Percentiles rank a stretch among this genome's conserved stretches.
These are phyloP conservation scores for Bombus huntii DNA, from an alignment of 1,140 invertebrate species.

Conservation along the genomic window DNA sequence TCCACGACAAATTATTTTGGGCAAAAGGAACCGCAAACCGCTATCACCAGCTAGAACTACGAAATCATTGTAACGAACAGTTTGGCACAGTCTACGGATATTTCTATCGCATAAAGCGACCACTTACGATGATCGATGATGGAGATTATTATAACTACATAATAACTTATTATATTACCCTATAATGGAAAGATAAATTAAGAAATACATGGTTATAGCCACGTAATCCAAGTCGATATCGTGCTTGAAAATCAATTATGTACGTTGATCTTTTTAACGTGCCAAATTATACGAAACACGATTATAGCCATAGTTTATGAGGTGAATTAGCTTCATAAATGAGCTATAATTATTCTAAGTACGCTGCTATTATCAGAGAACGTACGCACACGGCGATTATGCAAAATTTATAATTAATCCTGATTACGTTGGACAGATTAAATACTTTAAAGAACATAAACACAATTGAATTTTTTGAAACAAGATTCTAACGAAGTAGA, in stretches of 20 bases:
- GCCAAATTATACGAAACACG: background rate
- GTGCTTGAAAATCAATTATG: background rate
- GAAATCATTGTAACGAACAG: conserved; percentile 16
- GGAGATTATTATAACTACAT: too few species aligned
- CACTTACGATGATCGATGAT: too few species aligned
- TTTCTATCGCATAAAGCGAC: background rate
- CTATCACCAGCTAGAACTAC: background rate
- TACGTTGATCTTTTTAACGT: background rate
- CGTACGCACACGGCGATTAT: background rate
- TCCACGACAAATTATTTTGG: conserved; percentile 23
- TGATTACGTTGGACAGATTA: background rate
- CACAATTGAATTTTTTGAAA: background rate
- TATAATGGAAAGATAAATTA: background rate
- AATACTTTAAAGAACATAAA: background rate
- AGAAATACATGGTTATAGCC: background rate
- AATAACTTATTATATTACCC: background rate
- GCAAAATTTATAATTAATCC: background rate
- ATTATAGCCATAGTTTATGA: background rate
- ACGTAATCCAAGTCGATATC: background rate
- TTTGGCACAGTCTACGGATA: background rate
- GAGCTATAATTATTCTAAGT: background rate
- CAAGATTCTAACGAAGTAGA: background rate
- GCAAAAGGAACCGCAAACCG: conserved; percentile 33
- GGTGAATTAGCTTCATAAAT: background rate
- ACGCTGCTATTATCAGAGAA: background rate